Conservation (phyloP, 2,797 vertebrate genomes). For the Anas flavirostris region DNA sequence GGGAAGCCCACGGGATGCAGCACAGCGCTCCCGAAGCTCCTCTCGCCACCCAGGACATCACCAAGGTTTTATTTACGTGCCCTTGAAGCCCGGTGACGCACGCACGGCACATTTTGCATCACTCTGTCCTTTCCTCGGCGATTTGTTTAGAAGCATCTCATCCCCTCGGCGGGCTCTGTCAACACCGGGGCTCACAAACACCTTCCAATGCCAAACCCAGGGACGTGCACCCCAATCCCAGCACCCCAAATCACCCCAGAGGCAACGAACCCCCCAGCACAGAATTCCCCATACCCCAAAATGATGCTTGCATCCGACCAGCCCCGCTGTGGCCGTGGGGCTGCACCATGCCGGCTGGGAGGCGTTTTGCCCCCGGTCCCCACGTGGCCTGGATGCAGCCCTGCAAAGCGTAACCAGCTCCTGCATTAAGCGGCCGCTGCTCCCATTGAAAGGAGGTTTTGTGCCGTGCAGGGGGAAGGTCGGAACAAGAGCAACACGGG, state of each 20-base stretch:
- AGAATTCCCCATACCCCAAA: no score
- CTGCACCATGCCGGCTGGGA: background rate
- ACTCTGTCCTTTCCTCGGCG: background rate
- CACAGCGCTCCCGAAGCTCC: background rate
- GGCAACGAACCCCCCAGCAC: background rate
- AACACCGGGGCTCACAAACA: background rate
- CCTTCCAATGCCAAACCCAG: background rate
- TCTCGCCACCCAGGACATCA: background rate
- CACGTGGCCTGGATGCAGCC: background rate
- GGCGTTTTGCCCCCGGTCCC: background rate
- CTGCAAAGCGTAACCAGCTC: background rate
- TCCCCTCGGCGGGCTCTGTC: background rate
- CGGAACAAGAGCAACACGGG: background rate
- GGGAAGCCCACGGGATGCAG: background rate
- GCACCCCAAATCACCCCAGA: background rate
- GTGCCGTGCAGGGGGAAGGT: background rate
- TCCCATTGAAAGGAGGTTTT: background rate
- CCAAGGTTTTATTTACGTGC: background rate
- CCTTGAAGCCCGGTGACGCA: background rate
- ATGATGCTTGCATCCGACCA: no score
- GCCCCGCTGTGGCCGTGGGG: background rate
- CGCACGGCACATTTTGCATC: background rate
- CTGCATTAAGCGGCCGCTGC: fast-evolving
- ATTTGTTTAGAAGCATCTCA: background rate
- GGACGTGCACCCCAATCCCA: fast-evolving